Evolutionary conservation across 2,113 vertebrate genomes (phyloP).

Genomic region (Chloropsis cyanopogon): DNA sequence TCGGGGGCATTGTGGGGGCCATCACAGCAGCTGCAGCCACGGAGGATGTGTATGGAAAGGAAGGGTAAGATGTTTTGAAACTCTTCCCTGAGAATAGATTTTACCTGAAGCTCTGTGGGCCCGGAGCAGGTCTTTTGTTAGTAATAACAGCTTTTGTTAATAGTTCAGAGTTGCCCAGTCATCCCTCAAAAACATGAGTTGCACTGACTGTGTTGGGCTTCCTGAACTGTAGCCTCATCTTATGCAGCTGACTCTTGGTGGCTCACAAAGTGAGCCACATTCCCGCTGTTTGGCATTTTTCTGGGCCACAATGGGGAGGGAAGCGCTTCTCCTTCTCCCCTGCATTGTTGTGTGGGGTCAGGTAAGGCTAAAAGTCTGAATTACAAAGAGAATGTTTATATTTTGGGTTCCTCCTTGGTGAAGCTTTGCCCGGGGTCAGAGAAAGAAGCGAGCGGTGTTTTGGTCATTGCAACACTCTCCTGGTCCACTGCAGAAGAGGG

Average conservation of each 20-base stretch:
- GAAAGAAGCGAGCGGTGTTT: neutral
- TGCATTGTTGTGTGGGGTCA: neutral
- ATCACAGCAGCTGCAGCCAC: slow-evolving; percentile 82
- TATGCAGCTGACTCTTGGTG: neutral
- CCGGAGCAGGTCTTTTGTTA: neutral
- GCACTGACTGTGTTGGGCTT: neutral
- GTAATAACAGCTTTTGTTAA: neutral
- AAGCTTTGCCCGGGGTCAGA: neutral
- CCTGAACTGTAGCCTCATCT: neutral
- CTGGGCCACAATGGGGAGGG: neutral
- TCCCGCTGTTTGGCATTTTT: neutral
- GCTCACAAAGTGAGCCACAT: neutral
- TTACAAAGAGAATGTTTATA: neutral
- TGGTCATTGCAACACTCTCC: neutral
- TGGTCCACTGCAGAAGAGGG: neutral
- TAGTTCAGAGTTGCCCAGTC: neutral
- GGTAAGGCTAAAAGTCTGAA: neutral
- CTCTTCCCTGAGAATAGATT: neutral
- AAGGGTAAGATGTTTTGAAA: slow-evolving; percentile 77
- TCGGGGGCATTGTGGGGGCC: slow-evolving; percentile 88
- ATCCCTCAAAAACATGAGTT: neutral
- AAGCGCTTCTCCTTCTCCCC: neutral
- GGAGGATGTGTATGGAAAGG: slow-evolving; percentile 70
- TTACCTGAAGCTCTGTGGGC: neutral
- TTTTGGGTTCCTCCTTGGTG: neutral